Evolutionary conservation across 2,113 vertebrate species (phyloP), one percentile per base, ranked within the genome.

Genomic region (Chamaetylas fuelleborni): DNA sequence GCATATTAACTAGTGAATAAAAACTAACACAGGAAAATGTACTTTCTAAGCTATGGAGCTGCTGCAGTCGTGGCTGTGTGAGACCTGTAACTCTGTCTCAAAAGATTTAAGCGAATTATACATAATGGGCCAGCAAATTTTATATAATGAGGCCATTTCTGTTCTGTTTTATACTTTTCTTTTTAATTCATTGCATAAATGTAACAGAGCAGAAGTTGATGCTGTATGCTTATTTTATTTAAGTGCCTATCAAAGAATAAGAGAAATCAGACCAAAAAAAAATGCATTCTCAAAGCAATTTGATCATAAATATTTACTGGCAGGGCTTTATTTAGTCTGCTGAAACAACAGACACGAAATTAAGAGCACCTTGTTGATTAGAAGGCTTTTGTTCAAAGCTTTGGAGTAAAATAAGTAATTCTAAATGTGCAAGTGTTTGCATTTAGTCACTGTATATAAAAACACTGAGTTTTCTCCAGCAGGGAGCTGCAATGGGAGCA

Each of bases 51-150:
- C 87, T 56, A 6, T 3, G 54, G 17, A 73, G 48, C 78, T 86
- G 47, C 72, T 51, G 90, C 73, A 87, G 86, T 61, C 91, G 13
- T 1, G 90, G 88, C 94, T 92, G 79, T 83, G 79, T 19, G 61
- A 90, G 93, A 96, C 88, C 88, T 74, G 79, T 40, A 73, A 60
- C 74, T 84, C 48, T 5, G 62, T 66, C 85, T 78, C 88, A 43
- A 70, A 95, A 91, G 78, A 82, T 91, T 96, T 86, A 29, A 93
- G 58, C n/a, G 92, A 94, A 92, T 93, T 83, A 81, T 16, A 88
- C 4, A 12, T 78, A 92, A 96, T 61, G 90, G 79, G 88, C 81
- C 93, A 86, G 90, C 56, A 96, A 96, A 96, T 96, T 78, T 91
- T 74, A 51, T 56, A 58, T 87, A 92, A 94, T 67, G 70, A 57